A percentile compares a stretch with the other conserved stretches of the same genome.
These are phyloP conservation scores for Lepisosteus oculatus DNA, from an alignment of 2,113 vertebrate genomes.

Conservation along the genomic window DNA sequence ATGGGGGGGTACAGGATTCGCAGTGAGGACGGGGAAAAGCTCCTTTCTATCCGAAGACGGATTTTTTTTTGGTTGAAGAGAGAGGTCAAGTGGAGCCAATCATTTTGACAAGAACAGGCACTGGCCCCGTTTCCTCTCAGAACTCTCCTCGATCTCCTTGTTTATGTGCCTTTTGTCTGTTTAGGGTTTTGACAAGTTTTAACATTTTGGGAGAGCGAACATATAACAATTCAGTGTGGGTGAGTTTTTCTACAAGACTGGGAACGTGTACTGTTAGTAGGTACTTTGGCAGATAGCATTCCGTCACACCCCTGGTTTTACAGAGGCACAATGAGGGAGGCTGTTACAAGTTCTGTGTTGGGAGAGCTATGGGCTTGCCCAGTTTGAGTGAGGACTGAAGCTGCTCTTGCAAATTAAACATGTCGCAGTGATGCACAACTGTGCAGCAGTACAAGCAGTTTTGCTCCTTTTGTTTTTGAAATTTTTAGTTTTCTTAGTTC, in stretches of 20 bases:
- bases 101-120: background rate
- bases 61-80: too few species aligned
- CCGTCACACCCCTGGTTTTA: constrained; percentile 22
- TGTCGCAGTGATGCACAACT: constrained; percentile 13
- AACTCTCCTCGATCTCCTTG: constrained; percentile 88
- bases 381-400: constrained; percentile 27
- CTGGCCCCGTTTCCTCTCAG: constrained; percentile 68
- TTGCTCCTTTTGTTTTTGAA: constrained; percentile 2
- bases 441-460: constrained; percentile 28
- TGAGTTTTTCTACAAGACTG: constrained; percentile 39
- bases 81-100: too few species aligned
- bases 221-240: constrained; percentile 23
- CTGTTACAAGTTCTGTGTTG: background rate
- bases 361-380: constrained; percentile 7
- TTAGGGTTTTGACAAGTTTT: constrained; percentile 56
- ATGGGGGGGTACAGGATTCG: constrained; percentile 20
- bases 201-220: constrained; percentile 13
- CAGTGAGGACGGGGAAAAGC: background rate
- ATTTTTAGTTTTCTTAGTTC: constrained; percentile 4
- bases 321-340: constrained; percentile 23
- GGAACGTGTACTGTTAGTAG: constrained; percentile 41
- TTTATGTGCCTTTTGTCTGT: constrained; percentile 98
- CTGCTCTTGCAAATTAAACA: constrained; percentile 28
- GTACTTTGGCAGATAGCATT: constrained; percentile 19
- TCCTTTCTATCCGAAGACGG: too few species aligned